Base-by-base conservation (phyloP, 2,888 invertebrate species). In the Cantharis lateralis region DNA sequence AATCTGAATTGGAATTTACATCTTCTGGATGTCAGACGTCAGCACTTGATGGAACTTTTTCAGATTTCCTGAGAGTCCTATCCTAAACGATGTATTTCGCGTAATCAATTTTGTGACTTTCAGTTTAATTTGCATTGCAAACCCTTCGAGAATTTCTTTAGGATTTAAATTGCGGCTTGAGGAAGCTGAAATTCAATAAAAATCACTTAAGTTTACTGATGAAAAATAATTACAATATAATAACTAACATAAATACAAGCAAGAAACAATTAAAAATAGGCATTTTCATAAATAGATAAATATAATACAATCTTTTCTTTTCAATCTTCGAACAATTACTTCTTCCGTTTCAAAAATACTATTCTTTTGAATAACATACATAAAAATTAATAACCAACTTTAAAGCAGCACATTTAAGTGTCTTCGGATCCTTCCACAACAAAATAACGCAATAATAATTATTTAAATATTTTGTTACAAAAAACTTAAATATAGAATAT, bases 231-330 rank as follows among this genome's bases (percentile, higher is more conserved):
- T 71, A 76, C 70, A 75, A 48, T 48, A 48, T 48, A 48, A 48
- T 48, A 48, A 48, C n/a, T n/a, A 48, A 72, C 72, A 78, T 75
- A 73, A 78, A 75, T 70, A 62, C 78, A 78, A 75, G 78, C 78
- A 28, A 78, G 10, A 48, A 78, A 75, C 70, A 77, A 74, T 74
- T 69, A 66, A 74, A 75, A 76, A 69, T 68, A 66, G 68, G 75
- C 62, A 64, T 72, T 75, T 66, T 72, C 75, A 70, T 78, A 78
- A 75, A 78, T 72, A 78, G 72, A 75, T 69, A 71, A 74, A 64
- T 62, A 74, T 62, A 16, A 24, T 70, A 28, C 26, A 74, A 74
- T 61, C 62, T 32, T 15, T 15, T 32, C 63, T 20, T 15, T 61
- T 48, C n/a, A n/a, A 7, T 66, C 68, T 70, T 70, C 70, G 1